Conservation (phyloP, 2,797 vertebrate genomes). For the Tenualosa ilisha region DNA sequence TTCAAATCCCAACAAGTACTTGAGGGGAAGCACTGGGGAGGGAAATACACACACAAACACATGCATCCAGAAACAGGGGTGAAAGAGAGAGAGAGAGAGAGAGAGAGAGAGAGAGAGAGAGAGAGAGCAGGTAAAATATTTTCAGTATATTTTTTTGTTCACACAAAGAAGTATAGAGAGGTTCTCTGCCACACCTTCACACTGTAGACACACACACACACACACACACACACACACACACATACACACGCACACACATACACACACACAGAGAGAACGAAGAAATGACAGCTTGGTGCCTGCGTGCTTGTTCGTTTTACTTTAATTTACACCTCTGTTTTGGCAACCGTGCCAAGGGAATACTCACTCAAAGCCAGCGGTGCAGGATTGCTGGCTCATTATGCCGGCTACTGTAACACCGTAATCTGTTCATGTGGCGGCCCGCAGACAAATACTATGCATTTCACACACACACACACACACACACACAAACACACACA, state of each 20-base stretch:
- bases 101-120: neutral
- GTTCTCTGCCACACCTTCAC: neutral
- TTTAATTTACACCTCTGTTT: constrained; percentile 81
- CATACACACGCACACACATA: neutral
- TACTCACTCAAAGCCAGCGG: constrained; percentile 40
- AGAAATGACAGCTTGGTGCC: neutral
- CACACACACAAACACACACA: constrained; percentile 28
- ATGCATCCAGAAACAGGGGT: neutral
- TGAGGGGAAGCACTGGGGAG: constrained; percentile 38
- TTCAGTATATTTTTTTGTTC: neutral
- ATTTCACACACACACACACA: neutral
- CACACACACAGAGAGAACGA: neutral
- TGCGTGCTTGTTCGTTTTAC: constrained; percentile 48
- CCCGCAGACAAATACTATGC: neutral
- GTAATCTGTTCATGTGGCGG: constrained; percentile 57
- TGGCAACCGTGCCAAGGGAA: constrained; percentile 60
- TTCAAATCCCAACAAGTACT: constrained; percentile 66
- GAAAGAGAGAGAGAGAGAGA: neutral
- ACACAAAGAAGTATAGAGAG: no score
- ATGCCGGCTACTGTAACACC: constrained; percentile 73
- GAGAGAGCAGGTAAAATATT: neutral
- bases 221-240: neutral
- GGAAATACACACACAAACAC: neutral
- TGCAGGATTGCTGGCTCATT: constrained; percentile 71
- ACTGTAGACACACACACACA: neutral